Percentiles rank a stretch among this genome's conserved stretches.
Evolutionary conservation across 2,888 invertebrate species (phyloP).

Genomic region (Oligia latruncula): DNA sequence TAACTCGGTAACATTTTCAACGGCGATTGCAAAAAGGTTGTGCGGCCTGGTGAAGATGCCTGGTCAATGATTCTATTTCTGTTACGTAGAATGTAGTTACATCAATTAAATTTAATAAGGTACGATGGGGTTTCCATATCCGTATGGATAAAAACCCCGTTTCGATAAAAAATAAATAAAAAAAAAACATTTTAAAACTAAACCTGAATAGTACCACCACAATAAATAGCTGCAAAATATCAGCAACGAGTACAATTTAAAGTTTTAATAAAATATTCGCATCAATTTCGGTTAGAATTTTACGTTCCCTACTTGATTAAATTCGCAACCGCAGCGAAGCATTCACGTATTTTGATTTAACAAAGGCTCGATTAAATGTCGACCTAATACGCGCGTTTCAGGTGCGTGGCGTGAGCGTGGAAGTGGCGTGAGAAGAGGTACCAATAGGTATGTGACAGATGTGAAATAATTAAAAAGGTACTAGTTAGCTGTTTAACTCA

Average conservation of each 20-base stretch:
- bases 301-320: constrained; percentile 53
- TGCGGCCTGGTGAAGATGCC: no score
- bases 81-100: background rate
- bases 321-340: constrained; percentile 47
- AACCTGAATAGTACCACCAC: background rate
- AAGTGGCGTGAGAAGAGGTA: background rate
- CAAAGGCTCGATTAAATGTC: constrained; percentile 20
- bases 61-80: no score
- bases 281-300: constrained; percentile 38
- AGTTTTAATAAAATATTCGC: constrained; percentile 39
- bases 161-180: background rate
- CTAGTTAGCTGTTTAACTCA: background rate
- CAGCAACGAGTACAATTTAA: constrained; percentile 3
- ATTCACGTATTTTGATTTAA: constrained; percentile 46
- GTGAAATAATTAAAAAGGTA: background rate
- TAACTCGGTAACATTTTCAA: background rate
- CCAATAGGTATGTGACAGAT: background rate
- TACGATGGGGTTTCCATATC: background rate
- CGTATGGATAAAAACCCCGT: background rate
- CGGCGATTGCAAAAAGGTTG: no score
- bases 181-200: background rate
- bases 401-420: constrained; percentile 1
- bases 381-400: background rate
- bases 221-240: constrained; percentile 3
- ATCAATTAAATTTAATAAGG: background rate